These are phyloP conservation scores for Chesias legatella DNA, from an alignment of 2,888 invertebrate genomes.

Conservation along the genomic window DNA sequence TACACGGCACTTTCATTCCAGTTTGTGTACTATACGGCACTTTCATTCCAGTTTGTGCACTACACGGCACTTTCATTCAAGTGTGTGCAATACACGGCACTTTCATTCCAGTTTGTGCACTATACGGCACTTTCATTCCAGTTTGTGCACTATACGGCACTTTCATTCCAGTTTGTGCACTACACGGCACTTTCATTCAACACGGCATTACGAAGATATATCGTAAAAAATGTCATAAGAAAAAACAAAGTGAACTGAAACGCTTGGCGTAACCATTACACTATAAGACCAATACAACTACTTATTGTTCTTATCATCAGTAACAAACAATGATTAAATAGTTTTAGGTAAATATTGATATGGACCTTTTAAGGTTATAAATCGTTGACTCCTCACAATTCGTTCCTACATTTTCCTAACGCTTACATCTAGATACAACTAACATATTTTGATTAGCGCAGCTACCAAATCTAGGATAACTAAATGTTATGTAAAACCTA, in stretches of 20 bases:
- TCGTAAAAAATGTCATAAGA: constrained; percentile 9
- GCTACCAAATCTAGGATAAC: constrained; percentile 50
- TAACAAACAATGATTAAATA: constrained; percentile 75
- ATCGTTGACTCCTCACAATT: constrained; percentile 63
- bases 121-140: too few species aligned
- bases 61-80: too few species aligned
- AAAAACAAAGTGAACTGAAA: constrained; percentile 46
- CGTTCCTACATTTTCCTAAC: constrained; percentile 57
- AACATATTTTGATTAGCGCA: constrained; percentile 56
- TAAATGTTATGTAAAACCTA: constrained; percentile 56
- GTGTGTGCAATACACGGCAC: background rate
- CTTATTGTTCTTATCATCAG: constrained; percentile 76
- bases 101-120: too few species aligned
- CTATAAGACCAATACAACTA: constrained; percentile 61
- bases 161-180: too few species aligned
- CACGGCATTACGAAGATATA: constrained; percentile 13
- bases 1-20: too few species aligned
- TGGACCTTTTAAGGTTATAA: constrained; percentile 76
- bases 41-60: too few species aligned
- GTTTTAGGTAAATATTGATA: constrained; percentile 73
- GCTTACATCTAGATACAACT: constrained; percentile 60
- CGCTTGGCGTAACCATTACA: constrained; percentile 59
- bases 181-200: constrained; percentile 4
- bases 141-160: background rate
- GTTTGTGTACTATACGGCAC: background rate